Evolutionary conservation across 2,113 vertebrate genomes (phyloP).

Genomic region (Hydrochoerus hydrochaeris): DNA sequence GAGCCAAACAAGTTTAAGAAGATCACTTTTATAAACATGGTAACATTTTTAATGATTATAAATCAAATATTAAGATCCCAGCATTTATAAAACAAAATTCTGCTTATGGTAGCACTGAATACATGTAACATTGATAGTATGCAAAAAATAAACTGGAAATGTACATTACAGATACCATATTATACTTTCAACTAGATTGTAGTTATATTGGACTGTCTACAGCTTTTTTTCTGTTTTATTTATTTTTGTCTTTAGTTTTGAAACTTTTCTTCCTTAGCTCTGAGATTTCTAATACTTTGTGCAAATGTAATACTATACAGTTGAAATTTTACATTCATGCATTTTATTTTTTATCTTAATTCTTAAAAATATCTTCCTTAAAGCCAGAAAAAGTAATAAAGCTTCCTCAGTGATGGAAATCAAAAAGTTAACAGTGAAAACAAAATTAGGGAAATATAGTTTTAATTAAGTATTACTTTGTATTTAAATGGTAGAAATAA

Average conservation of each 20-base stretch:
- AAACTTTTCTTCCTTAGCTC: neutral
- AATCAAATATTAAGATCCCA: conserved; percentile 42
- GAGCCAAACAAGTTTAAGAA: conserved; percentile 93
- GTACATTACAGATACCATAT: neutral
- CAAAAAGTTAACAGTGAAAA: neutral
- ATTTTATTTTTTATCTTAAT: conserved; percentile 40
- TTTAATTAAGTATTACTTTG: conserved; percentile 1
- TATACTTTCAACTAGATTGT: neutral
- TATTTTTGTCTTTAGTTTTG: conserved; percentile 21
- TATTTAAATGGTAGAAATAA: conserved; percentile 10
- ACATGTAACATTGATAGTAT: neutral
- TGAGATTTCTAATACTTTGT: neutral
- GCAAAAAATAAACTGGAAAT: conserved; percentile 3
- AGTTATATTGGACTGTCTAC: neutral
- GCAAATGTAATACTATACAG: neutral
- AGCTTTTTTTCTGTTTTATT: neutral
- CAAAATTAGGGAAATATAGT: conserved; percentile 21
- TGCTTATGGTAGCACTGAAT: conserved; percentile 21
- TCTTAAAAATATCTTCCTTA: conserved; percentile 7
- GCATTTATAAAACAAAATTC: conserved; percentile 25
- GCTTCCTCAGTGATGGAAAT: conserved; percentile 29
- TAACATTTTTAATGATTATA: conserved; percentile 83
- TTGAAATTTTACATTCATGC: neutral
- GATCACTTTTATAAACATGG: conserved; percentile 95
- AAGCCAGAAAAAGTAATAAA: conserved; percentile 15